These are phyloP conservation scores for Drosophila suzukii DNA, from an alignment of 1,140 invertebrate genomes.

Conservation along the genomic window DNA sequence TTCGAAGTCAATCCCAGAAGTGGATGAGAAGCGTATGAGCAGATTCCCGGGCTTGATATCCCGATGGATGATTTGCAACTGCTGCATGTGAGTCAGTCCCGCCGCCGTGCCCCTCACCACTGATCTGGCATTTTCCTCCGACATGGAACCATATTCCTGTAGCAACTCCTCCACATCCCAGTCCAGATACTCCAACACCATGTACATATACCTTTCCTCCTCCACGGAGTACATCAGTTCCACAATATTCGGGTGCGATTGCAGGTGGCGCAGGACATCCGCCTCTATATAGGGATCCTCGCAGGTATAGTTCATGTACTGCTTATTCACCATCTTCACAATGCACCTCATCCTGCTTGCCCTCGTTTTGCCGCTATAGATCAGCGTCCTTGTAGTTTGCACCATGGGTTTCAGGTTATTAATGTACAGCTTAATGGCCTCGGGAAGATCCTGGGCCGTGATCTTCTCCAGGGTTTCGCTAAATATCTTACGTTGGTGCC, in stretches of 20 bases:
- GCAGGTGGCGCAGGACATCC: constrained; percentile 14
- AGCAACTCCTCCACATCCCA: neutral
- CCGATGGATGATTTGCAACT: constrained; percentile 2
- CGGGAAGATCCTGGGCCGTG: neutral
- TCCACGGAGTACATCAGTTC: constrained; percentile 17
- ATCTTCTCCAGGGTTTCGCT: neutral
- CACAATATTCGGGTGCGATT: constrained; percentile 33
- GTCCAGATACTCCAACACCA: neutral
- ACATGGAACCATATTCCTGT: neutral
- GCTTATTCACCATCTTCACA: constrained; percentile 3
- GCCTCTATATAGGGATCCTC: neutral
- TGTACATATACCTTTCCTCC: neutral
- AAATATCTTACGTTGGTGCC: neutral
- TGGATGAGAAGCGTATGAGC: neutral
- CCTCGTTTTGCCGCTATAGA: neutral
- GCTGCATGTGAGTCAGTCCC: constrained; percentile 1
- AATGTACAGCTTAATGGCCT: neutral
- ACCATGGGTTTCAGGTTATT: neutral
- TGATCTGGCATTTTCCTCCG: neutral
- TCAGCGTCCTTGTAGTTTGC: neutral
- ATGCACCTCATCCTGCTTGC: neutral
- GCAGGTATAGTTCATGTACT: neutral
- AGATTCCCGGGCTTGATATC: constrained; percentile 5
- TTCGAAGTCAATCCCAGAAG: neutral
- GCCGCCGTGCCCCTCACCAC: constrained; percentile 1